These are phyloP conservation scores for Reticulitermes speratus DNA, from an alignment of 1,140 invertebrate species.

Conservation along the genomic window DNA sequence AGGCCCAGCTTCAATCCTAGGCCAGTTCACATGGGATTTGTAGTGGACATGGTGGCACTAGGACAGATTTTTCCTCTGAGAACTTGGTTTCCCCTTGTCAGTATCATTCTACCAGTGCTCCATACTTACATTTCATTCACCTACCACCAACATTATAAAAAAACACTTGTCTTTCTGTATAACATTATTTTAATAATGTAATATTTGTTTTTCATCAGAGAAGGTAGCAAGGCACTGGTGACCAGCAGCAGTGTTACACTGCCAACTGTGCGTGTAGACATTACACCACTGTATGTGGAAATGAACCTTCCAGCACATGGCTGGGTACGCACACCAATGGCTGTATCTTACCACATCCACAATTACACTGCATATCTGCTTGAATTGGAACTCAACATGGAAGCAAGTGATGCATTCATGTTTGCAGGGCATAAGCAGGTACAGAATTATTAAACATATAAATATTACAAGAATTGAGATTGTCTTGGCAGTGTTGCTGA, in stretches of 20 bases:
- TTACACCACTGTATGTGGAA: conserved; percentile 69
- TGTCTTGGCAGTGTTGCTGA: too few relatives aligned
- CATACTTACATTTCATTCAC: too few relatives aligned
- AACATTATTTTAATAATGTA: too few relatives aligned
- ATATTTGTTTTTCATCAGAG: conserved; percentile 2
- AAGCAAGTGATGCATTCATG: conserved; percentile 84
- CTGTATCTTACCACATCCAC: conserved; percentile 67
- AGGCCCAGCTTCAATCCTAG: too few relatives aligned
- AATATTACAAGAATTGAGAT: too few relatives aligned
- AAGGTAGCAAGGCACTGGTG: conserved; percentile 37
- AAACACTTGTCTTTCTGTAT: too few relatives aligned
- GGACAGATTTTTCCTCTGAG: too few relatives aligned
- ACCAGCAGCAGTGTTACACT: conserved; percentile 56
- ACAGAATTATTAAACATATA: conserved; percentile 22
- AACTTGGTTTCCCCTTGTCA: too few relatives aligned
- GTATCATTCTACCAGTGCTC: too few relatives aligned
- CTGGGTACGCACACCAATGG: conserved; percentile 66
- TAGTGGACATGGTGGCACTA: too few relatives aligned
- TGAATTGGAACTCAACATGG: conserved; percentile 71
- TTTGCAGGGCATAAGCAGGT: conserved; percentile 88
- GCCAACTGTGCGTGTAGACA: conserved; percentile 59
- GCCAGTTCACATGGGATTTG: too few relatives aligned
- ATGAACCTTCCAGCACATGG: conserved; percentile 72
- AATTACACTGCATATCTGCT: conserved; percentile 72
- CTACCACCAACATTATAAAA: too few relatives aligned